These are phyloP conservation scores for Patella pellucida DNA, from an alignment of 2,888 invertebrate species.

Conservation along the genomic window DNA sequence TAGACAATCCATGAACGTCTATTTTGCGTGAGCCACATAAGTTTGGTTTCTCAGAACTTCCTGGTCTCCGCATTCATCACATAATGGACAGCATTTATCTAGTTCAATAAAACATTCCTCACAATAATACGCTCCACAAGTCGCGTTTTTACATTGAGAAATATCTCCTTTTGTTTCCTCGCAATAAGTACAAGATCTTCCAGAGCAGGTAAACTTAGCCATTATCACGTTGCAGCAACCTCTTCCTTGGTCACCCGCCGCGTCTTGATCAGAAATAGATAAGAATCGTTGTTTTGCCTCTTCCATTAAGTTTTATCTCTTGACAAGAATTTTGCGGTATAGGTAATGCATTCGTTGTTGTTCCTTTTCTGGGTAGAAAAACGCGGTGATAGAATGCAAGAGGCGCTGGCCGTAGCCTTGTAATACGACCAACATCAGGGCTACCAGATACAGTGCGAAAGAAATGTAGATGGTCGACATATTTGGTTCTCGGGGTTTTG, in stretches of 20 bases:
- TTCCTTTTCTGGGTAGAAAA: conserved; percentile 20
- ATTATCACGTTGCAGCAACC: too few species aligned
- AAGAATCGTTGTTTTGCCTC: conserved; percentile 3
- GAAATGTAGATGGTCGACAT: background rate
- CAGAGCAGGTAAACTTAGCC: too few species aligned
- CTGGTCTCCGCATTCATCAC: background rate
- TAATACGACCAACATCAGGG: conserved; percentile 9
- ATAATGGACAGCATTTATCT: conserved; percentile 3
- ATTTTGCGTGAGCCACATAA: too few species aligned
- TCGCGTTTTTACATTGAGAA: background rate
- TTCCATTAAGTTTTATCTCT: conserved; percentile 1
- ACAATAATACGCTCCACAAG: conserved; percentile 9
- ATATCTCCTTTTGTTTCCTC: background rate
- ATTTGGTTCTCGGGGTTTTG: conserved; percentile 5
- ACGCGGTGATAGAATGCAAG: conserved; percentile 12
- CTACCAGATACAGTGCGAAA: background rate
- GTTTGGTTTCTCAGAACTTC: too few species aligned
- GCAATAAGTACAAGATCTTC: background rate
- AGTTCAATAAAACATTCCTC: conserved; percentile 13
- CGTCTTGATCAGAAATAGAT: background rate
- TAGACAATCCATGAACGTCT: too few species aligned
- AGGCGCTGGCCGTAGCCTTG: conserved; percentile 21
- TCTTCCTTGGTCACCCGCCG: too few species aligned
- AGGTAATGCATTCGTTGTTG: conserved; percentile 17
- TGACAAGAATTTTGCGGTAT: conserved; percentile 16